Evolutionary conservation across 2,888 invertebrate species (phyloP).

Genomic region (Macrophya annulata): DNA sequence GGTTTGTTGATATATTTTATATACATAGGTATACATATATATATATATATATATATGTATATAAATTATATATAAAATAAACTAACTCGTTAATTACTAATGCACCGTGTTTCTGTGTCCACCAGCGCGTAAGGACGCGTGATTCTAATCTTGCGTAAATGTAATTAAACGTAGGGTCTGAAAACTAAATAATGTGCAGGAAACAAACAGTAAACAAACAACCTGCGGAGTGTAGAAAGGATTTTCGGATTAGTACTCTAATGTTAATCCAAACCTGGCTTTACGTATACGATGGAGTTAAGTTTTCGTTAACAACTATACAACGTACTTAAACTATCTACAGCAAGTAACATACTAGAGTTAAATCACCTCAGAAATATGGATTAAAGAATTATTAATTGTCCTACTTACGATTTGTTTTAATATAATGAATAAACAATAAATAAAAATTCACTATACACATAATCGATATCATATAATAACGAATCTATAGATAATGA

Average conservation of each 20-base stretch:
- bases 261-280: conserved; percentile 34
- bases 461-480: conserved; percentile 4
- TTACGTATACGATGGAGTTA: conserved; percentile 6
- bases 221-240: conserved; percentile 43
- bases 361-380: conserved; percentile 2
- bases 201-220: conserved; percentile 49
- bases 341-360: conserved; percentile 1
- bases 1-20: not conserved
- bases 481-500: conserved; percentile 5
- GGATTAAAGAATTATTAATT: not conserved
- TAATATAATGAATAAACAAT: not conserved
- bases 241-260: conserved; percentile 44
- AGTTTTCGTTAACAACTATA: conserved; percentile 44
- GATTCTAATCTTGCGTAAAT: conserved; percentile 53
- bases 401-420: not conserved
- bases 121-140: not conserved
- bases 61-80: too few species aligned
- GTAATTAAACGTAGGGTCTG: conserved; percentile 38
- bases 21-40: not conserved
- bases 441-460: not conserved
- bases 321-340: not conserved
- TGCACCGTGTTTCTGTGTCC: conserved; percentile 18
- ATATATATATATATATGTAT: not conserved
- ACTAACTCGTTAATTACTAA: conserved; percentile 32
- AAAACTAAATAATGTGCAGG: conserved; percentile 49